Base-by-base conservation (phyloP, 2,113 vertebrate species). In the Tretioscincus oriximinensis region DNA sequence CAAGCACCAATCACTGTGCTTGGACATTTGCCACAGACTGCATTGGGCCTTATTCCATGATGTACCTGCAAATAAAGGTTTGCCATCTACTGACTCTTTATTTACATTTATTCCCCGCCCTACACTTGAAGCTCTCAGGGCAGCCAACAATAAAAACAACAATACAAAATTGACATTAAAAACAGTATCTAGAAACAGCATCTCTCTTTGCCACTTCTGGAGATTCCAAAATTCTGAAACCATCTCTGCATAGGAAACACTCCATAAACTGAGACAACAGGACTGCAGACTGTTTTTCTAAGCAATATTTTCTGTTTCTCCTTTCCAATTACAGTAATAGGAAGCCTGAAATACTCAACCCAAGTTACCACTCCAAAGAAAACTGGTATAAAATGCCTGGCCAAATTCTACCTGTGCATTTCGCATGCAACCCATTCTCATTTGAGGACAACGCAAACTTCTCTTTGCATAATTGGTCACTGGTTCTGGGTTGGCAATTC, bases 401-500 rank as follows among this genome's bases (percentile, higher is more conserved):
- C 11, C 35, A 83, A 77, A 73, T 7, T 72, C 63, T 26, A 20
- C n/a, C 72, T 41, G 35, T 41, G 7, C 3, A 31, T 41, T 67
- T 12, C 0, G 26, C 69, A 51, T 14, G 68, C 47, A 67, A 81
- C 10, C 28, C 26, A 58, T 51, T 63, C 73, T 66, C 4, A 61
- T 41, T 58, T 45, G 26, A 9, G 28, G 7, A 8, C 7, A 45
- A 51, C 22, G 21, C 0, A 10, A 74, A n/a, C 45, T 72, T 61
- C 28, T 41, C 18, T 24, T 10, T 22, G 61, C 10, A 58, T 41
- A 75, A 68, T 20, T 45, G 73, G 73, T 22, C 3, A 45, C n/a
- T 69, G 80, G 45, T 41, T 24, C 61, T 81, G 73, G 79, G 73
- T 47, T 54, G 70, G 69, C 70, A 81, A 14, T 54, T 81, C 63